phyloP scores from a whole-genome alignment of 2,888 invertebrate genomes.

The Phragmatobia fuliginosa region DNA sequence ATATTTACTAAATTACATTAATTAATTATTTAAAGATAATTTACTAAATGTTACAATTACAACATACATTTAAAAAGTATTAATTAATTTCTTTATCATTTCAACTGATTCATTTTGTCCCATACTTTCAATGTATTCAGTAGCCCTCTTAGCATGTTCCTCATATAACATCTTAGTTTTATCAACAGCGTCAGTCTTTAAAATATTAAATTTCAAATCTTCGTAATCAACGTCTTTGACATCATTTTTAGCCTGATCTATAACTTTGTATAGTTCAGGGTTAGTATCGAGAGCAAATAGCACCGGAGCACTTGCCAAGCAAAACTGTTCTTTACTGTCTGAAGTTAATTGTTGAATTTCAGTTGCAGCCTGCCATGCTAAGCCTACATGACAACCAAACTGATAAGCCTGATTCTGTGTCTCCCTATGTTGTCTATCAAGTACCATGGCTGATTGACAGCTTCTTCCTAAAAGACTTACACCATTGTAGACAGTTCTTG shows the following conservation, averaged over 20 bases:
- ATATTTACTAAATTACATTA: not conserved
- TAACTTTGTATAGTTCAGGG: slow-evolving; percentile 88
- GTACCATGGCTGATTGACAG: slow-evolving; percentile 92
- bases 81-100: slow-evolving; percentile 80
- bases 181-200: slow-evolving; percentile 79
- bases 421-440: slow-evolving; percentile 90
- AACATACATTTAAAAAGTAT: slow-evolving; percentile 65
- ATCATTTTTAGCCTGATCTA: slow-evolving; percentile 88
- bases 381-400: slow-evolving; percentile 93
- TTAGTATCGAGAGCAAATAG: slow-evolving; percentile 93
- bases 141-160: slow-evolving; percentile 77
- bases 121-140: slow-evolving; percentile 72
- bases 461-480: slow-evolving; percentile 90
- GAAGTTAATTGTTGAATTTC: slow-evolving; percentile 80
- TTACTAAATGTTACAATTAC: not conserved
- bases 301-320: slow-evolving; percentile 93
- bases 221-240: slow-evolving; percentile 90
- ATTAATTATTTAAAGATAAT: not conserved
- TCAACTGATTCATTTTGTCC: slow-evolving; percentile 78
- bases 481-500: slow-evolving; percentile 90
- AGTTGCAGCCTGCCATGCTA: slow-evolving; percentile 91
- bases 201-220: slow-evolving; percentile 82
- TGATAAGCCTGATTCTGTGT: slow-evolving; percentile 91
- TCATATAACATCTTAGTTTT: slow-evolving; percentile 77
- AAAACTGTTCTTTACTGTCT: slow-evolving; percentile 89